Evolutionary conservation across 2,113 vertebrate species (phyloP).

Genomic region (Neofelis nebulosa): DNA sequence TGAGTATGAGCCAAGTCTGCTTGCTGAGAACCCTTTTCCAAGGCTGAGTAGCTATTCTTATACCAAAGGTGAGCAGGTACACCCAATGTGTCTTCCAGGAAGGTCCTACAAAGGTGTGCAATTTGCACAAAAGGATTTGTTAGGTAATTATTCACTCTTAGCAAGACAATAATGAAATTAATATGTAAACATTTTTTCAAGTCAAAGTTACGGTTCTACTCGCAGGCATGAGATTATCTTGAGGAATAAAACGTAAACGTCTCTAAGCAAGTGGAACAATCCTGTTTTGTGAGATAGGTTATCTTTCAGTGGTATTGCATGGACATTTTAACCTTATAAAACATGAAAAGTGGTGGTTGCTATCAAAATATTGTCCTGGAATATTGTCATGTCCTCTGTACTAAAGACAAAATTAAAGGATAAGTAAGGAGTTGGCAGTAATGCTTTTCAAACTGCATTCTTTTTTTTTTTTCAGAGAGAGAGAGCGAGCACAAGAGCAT

Average conservation of each 20-base stretch:
- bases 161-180: background rate
- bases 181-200: background rate
- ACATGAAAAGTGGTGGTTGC: background rate
- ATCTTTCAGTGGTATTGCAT: background rate
- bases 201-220: background rate
- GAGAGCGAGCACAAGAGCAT: too few relatives aligned
- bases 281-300: background rate
- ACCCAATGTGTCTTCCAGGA: background rate
- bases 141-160: background rate
- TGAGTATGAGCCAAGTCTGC: background rate
- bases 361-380: slow-evolving; percentile 15
- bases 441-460: background rate
- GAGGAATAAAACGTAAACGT: slow-evolving; percentile 1
- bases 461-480: background rate
- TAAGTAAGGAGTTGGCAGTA: background rate
- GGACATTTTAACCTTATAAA: slow-evolving; percentile 11
- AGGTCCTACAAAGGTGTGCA: background rate
- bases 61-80: background rate
- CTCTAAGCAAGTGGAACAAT: background rate
- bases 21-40: background rate
- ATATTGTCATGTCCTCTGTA: background rate
- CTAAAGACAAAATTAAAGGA: background rate
- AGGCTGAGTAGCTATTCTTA: background rate
- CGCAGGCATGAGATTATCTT: background rate
- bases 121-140: background rate